These are phyloP conservation scores for Hypercompe scribonia DNA, from an alignment of 2,888 invertebrate species.

Conservation along the genomic window DNA sequence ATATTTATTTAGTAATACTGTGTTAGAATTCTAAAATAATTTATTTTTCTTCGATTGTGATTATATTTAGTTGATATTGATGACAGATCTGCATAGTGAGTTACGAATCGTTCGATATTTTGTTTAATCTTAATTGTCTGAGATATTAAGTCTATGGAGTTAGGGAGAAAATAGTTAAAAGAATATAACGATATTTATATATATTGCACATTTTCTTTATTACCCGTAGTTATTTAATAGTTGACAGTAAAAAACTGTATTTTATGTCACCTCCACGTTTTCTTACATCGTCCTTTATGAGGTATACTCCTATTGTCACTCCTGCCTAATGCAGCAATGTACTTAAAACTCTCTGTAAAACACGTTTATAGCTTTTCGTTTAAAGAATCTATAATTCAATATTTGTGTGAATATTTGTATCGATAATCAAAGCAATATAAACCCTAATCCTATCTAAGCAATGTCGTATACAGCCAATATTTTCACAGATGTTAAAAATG, in stretches of 20 bases:
- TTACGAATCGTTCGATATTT: neutral
- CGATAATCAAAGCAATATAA: neutral
- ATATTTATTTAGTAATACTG: neutral
- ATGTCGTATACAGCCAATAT: neutral
- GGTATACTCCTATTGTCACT: conserved; percentile 18
- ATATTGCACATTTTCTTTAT: conserved; percentile 36
- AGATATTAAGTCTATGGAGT: neutral
- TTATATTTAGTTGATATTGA: neutral
- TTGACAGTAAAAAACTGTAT: conserved; percentile 46
- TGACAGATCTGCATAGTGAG: too few species aligned
- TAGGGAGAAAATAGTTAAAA: neutral
- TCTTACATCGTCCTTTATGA: conserved; percentile 11
- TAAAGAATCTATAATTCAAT: neutral
- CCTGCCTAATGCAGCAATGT: conserved; percentile 29
- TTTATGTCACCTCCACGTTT: conserved; percentile 25
- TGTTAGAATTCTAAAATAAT: neutral
- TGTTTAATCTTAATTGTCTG: neutral
- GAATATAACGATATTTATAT: conserved; percentile 10
- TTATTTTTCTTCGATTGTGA: neutral
- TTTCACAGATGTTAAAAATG: neutral
- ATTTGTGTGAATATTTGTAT: neutral
- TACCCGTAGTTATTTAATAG: conserved; percentile 39
- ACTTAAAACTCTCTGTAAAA: neutral
- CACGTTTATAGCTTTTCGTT: neutral
- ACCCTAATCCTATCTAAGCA: neutral